Conservation (phyloP, 2,888 invertebrate genomes). For the Trisateles emortualis region DNA sequence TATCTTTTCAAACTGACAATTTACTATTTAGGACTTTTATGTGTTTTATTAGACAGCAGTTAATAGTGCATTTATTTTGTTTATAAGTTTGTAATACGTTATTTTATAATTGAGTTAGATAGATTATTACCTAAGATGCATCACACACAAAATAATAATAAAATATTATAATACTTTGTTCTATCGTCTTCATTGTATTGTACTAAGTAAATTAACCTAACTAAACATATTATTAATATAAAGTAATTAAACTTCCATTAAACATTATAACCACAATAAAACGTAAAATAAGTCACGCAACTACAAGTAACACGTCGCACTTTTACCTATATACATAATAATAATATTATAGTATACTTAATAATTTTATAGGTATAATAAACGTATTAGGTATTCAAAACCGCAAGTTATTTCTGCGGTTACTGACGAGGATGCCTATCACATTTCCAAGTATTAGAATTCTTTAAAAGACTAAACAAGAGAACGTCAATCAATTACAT, state of each 20-base stretch:
- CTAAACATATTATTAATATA: background rate
- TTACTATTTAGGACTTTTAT: background rate
- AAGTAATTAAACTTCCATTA: background rate
- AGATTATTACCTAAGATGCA: too few species aligned
- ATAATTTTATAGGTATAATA: background rate
- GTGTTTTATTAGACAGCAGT: background rate
- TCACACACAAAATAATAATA: too few species aligned
- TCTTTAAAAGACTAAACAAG: conserved; percentile 3
- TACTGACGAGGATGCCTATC: conserved; percentile 18
- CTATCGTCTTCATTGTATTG: too few species aligned
- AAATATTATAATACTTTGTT: too few species aligned
- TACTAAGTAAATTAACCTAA: too few species aligned
- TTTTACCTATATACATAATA: background rate
- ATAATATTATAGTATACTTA: too few species aligned
- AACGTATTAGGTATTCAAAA: conserved; percentile 16
- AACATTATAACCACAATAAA: background rate
- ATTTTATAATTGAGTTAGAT: too few species aligned
- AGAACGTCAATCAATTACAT: conserved; percentile 10
- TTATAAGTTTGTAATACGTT: too few species aligned
- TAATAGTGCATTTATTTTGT: background rate
- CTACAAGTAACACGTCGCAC: background rate
- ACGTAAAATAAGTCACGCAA: background rate
- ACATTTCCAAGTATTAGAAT: conserved; percentile 10
- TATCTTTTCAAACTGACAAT: background rate
- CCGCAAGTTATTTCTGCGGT: conserved; percentile 24